Evolutionary conservation across 1,140 invertebrate species (phyloP), one percentile per base, ranked within the genome.

Genomic region (Plectrocnemia conspersa): DNA sequence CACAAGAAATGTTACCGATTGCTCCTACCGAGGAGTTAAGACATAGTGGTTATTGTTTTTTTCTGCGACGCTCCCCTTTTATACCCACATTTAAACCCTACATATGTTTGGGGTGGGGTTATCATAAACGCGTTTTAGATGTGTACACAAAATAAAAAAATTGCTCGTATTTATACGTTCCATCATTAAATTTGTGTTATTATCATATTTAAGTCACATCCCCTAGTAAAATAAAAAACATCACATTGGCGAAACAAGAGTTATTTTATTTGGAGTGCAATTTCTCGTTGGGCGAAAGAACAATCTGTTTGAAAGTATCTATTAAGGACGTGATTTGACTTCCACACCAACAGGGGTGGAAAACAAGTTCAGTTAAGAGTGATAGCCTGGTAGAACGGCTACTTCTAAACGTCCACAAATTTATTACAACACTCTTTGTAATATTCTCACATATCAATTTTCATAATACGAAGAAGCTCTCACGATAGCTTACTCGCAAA

Each of bases 311-410:
- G 36, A 52, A 50, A 60, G 58, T 56, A 60, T 56, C 58, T 60
- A 60, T 60, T 60, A 56, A 60, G 58, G 45, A 60, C 58, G 58
- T 60, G 58, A 56, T 60, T 53, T 56, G 58, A 60, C 58, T 60
- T 49, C 38, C 11, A 29, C 40, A 32, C 32, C 15, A 6, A 13
- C n/a, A 23, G 11, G 15, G n/a, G 24, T 25, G 25, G 2, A 47
- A 35, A 35, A 48, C 41, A 10, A 19, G 19, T 46, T 36, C 46
- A 22, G 22, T 48, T 48, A 38, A 50, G 35, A 50, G 27, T 50
- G 47, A 50, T 50, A 35, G 47, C 47, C 25, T n/a, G n/a, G n/a
- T n/a, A n/a, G n/a, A n/a, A n/a, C n/a, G n/a, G n/a, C n/a, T n/a
- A n/a, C n/a, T n/a, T n/a, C 13, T 11, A 46, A 22, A 42, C 40